A percentile compares a stretch with the other conserved stretches of the same genome.
These are phyloP conservation scores for Drosophila seguyi DNA, from an alignment of 1,140 invertebrate species.

Conservation along the genomic window DNA sequence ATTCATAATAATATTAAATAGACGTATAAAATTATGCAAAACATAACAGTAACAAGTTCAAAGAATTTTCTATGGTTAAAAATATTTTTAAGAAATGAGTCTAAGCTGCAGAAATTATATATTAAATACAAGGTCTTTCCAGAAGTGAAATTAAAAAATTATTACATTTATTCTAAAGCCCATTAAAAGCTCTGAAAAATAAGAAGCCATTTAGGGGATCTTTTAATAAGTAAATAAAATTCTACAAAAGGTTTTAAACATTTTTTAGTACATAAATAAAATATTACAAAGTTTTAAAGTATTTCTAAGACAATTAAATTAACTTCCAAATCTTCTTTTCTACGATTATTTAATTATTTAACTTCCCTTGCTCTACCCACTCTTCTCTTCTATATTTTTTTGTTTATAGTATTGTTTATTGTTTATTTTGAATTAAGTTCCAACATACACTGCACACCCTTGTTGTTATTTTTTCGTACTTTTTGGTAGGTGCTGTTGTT, in stretches of 20 bases:
- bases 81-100: no score
- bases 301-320: neutral
- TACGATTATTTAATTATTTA: constrained; percentile 35
- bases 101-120: neutral
- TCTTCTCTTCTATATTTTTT: constrained; percentile 26
- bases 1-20: neutral
- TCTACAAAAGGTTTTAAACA: no score
- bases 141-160: neutral
- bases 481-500: constrained; percentile 36
- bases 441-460: constrained; percentile 14
- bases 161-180: no score
- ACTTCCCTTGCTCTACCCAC: neutral
- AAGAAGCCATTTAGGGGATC: neutral
- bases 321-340: neutral
- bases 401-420: constrained; percentile 46
- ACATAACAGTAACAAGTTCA: no score
- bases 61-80: no score
- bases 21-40: no score
- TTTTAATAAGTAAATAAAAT: no score
- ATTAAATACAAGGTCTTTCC: neutral
- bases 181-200: neutral
- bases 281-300: no score
- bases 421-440: constrained; percentile 81
- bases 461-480: constrained; percentile 28
- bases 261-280: no score